Base-by-base conservation (phyloP, 2,888 invertebrate species). In the Hirtodrosophila alboralis region DNA sequence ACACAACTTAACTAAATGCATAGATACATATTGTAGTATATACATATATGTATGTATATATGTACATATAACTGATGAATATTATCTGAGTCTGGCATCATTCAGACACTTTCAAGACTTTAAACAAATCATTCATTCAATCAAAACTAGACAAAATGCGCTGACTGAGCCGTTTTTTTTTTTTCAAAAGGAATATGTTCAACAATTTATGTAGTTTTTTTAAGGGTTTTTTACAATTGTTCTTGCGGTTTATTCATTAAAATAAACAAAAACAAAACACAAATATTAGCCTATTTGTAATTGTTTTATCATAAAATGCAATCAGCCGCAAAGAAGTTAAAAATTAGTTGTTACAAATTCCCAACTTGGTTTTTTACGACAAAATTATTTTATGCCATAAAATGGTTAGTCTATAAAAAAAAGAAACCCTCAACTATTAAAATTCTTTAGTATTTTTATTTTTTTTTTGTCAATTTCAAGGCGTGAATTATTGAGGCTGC, bases 51-150 rank as follows among this genome's bases (percentile, higher is more conserved):
- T n/a, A n/a, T n/a, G n/a, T n/a, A n/a, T n/a, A n/a, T n/a, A n/a
- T n/a, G n/a, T n/a, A 23, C 23, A 23, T 1, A 3, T 1, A 37
- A 14, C 28, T 56, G 78, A 78, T 62, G 71, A 52, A 59, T 63
- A 45, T 78, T 66, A 79, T 79, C 84, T 38, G 18, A 12, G 60
- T 75, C 79, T 80, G 79, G 79, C 85, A 80, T 85, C 79, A 69
- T 52, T 30, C 37, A 40, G 73, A 44, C 69, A 61, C 58, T 62
- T 44, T 52, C 62, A 62, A 52, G 61, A 56, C 34, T 27, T 21
- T 43, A 43, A 37, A 53, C 52, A 31, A 58, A 57, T 75, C 85
- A 83, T 68, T 71, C 65, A 61, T 40, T 84, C 75, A 74, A 74
- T 84, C 83, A 70, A 6, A 57, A 58, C 33, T 31, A 10, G 14